Base-by-base conservation (phyloP, 2,797 vertebrate genomes). In the Sylvia borin region DNA sequence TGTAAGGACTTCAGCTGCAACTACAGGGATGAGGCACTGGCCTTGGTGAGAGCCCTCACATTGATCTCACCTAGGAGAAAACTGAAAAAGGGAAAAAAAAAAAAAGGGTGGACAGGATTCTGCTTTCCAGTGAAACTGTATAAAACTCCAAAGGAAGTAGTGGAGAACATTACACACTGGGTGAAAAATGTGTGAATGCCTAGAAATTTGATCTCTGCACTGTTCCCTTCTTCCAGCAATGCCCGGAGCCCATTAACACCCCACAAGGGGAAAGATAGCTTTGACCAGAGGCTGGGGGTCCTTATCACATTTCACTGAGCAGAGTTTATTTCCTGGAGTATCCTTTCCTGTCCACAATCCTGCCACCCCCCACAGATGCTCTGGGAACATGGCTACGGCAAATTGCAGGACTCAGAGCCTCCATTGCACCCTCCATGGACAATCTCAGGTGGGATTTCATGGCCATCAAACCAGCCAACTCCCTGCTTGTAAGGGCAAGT, bases 391-490 rank as follows among this genome's bases (percentile, higher is more conserved):
- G 9, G 29, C 38, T 1, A 0, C 7, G 21, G 32, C 11, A 11
- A 66, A 70, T 26, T 2, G 2, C 24, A 57, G 57, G 12, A 42
- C n/a, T 9, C 64, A 0, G 0, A 72, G 7, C 27, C n/a, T 73
- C 50, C 36, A 36, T 36, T 36, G 36, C 36, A 36, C 36, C 36
- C 36, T 36, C 36, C 45, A 4, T 0, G 14, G 51, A 43, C 15
- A 73, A 4, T 21, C 40, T 42, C 25, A 65, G 13, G 42, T 24
- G 14, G 34, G 27, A 14, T 50, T 79, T 91, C 34, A 31, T 13
- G 25, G 22, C 29, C 50, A 42, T 29, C 36, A 83, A 77, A 43
- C 42, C 38, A 76, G 22, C 10, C 65, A 13, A 14, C 32, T 70
- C 16, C n/a, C 21, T 47, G 25, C 31, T 73, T n/a, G 8, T 18